Percentiles rank a stretch among this genome's conserved stretches.
phyloP scores from a whole-genome alignment of 2,888 invertebrate species.

The Archips crataeganus region DNA sequence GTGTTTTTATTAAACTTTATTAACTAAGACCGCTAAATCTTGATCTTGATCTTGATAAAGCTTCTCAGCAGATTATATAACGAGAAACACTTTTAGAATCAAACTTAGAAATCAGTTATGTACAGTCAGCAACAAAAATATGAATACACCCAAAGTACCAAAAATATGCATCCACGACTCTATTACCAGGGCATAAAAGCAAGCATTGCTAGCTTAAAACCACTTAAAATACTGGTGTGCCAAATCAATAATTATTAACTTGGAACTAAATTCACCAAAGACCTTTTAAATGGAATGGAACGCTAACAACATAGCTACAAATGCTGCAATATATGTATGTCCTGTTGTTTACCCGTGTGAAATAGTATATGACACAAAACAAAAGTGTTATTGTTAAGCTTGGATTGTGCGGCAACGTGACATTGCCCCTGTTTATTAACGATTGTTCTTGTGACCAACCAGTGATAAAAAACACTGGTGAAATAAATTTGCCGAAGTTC shows the following conservation, averaged over 20 bases:
- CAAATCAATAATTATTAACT: background rate
- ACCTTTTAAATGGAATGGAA: background rate
- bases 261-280: background rate
- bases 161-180: too few relatives aligned
- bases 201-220: too few relatives aligned
- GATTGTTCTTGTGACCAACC: background rate
- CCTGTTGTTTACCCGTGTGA: conserved; percentile 5
- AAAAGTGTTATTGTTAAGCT: conserved; percentile 18
- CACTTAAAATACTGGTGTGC: too few relatives aligned
- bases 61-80: too few relatives aligned
- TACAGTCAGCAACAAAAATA: too few relatives aligned
- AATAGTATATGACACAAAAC: conserved; percentile 7
- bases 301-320: background rate
- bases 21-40: too few relatives aligned
- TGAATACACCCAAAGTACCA: too few relatives aligned
- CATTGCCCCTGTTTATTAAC: conserved; percentile 7
- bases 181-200: too few relatives aligned
- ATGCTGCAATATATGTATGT: background rate
- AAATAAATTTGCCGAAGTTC: background rate
- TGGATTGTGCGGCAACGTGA: background rate
- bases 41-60: too few relatives aligned
- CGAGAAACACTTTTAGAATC: too few relatives aligned
- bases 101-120: too few relatives aligned
- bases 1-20: background rate
- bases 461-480: background rate